Conservation (phyloP, 2,888 invertebrate genomes). For the Halocaridina rubra region DNA sequence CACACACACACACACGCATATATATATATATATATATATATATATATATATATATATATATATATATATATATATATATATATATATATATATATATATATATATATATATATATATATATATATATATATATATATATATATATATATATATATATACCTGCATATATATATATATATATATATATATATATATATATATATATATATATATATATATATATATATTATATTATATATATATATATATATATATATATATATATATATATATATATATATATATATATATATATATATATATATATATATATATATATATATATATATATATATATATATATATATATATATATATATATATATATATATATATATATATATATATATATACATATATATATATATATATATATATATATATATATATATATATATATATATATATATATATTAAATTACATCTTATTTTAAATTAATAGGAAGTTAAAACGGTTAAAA, state of each 20-base stretch:
- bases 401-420: slow-evolving; percentile 4
- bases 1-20: background rate
- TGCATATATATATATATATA: slow-evolving; percentile 24
- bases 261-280: slow-evolving; percentile 27
- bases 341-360: slow-evolving; percentile 5
- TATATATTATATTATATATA: background rate
- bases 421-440: slow-evolving; percentile 9
- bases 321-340: slow-evolving; percentile 19
- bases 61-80: background rate
- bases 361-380: slow-evolving; percentile 8
- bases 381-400: background rate
- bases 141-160: slow-evolving; percentile 4
- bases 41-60: background rate
- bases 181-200: slow-evolving; percentile 29
- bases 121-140: background rate
- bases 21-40: background rate
- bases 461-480: background rate
- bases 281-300: slow-evolving; percentile 24
- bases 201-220: slow-evolving; percentile 20
- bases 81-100: background rate
- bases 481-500: background rate
- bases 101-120: background rate
- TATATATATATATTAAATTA: background rate
- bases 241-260: slow-evolving; percentile 17
- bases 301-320: slow-evolving; percentile 1